Base-by-base conservation (phyloP, 2,797 vertebrate genomes). In the Tragopan temminckii region DNA sequence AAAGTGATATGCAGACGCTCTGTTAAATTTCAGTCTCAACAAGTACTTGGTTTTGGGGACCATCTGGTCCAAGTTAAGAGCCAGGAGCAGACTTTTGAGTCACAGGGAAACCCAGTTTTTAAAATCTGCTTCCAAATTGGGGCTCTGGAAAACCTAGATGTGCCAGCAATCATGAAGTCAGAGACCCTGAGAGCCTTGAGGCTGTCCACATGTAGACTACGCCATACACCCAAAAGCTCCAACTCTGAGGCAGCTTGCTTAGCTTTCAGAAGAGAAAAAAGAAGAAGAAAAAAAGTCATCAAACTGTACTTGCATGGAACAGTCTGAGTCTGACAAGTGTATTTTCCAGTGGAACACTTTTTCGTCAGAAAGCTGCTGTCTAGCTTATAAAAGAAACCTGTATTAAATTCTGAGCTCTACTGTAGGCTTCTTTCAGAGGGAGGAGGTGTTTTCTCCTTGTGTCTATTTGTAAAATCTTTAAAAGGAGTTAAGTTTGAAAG, bases 301-400 rank as follows among this genome's bases (percentile, higher is more conserved):
- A 63, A 80, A 90, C 63, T 81, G 11, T 75, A 72, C 63, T 94
- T 88, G 50, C 67, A 81, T 36, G 77, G 90, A 95, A 93, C 29
- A 83, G 36, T 93, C 55, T 76, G 72, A 89, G 66, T 21, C 79
- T 83, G 89, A 95, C 95, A 96, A 93, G 94, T 81, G 89, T 80
- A 79, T 95, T 95, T 97, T 95, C 90, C 92, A 94, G 77, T 91
- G 92, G 92, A 96, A 95, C 82, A 91, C 80, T 86, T 84, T 83
- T 84, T 86, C 4, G 0, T 76, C 85, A 96, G 84, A 92, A 80
- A 88, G 70, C 43, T 94, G 84, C 62, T 88, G 84, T 83, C 74
- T 90, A 88, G 81, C 69, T 95, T 78, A 92, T 87, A 83, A 89
- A 88, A 67, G 66, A 93, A 92, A 92, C 55, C 46, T 83, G 48